Evolutionary conservation across 30 jellyfish, hydroid and myxozoan genomes (phyloP).

Genomic region (Aurelia sp.): DNA sequence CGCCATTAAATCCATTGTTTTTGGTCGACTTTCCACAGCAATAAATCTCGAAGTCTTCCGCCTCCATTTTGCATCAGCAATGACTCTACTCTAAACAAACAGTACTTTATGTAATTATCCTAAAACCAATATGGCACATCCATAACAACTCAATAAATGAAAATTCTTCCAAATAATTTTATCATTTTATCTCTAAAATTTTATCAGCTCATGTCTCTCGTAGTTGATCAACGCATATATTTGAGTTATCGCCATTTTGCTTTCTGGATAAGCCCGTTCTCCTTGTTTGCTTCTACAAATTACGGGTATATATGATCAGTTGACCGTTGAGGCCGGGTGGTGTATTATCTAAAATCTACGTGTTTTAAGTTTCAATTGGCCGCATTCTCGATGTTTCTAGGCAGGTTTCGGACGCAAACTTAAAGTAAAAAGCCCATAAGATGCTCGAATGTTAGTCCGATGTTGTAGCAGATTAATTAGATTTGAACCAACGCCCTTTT

Average conservation of each 20-base stretch:
- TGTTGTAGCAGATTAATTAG: too few species aligned
- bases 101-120: conserved; percentile 24
- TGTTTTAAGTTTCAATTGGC: background rate
- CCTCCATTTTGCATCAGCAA: background rate
- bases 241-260: conserved; percentile 64
- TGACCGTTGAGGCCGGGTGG: conserved; percentile 74
- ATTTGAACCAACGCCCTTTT: too few species aligned
- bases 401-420: conserved; percentile 13
- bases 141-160: background rate
- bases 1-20: background rate
- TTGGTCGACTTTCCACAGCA: background rate
- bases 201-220: too few species aligned
- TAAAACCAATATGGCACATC: conserved; percentile 32
- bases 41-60: background rate
- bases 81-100: background rate
- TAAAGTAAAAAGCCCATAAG: background rate
- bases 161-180: too few species aligned
- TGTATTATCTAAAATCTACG: conserved; percentile 14
- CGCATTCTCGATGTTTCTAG: conserved; percentile 19
- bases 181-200: too few species aligned
- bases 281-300: conserved; percentile 47
- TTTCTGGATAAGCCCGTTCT: conserved; percentile 28
- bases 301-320: conserved; percentile 72
- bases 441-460: too few species aligned
- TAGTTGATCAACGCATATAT: background rate